phyloP scores from a whole-genome alignment of 2,888 invertebrate species.

The Pyrrhia umbra region DNA sequence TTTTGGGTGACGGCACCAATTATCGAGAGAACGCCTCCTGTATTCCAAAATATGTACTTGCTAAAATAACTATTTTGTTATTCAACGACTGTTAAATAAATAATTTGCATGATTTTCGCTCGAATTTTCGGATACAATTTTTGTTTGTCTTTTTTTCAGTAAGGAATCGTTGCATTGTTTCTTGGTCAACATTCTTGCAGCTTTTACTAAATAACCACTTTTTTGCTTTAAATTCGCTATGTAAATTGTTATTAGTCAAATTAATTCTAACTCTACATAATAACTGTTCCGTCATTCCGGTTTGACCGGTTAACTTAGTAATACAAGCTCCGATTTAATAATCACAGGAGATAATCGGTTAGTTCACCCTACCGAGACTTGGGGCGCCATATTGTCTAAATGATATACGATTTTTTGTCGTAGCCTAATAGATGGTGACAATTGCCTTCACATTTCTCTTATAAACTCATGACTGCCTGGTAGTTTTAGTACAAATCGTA shows the following conservation, averaged over 20 bases:
- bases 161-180: no score
- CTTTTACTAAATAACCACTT: not conserved
- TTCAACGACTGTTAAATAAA: not conserved
- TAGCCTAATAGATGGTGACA: constrained; percentile 41
- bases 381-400: constrained; percentile 86
- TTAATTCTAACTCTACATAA: not conserved
- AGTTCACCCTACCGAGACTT: constrained; percentile 64
- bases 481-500: constrained; percentile 50
- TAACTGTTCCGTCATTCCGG: constrained; percentile 1
- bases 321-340: constrained; percentile 2
- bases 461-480: constrained; percentile 62
- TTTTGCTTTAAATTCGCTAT: not conserved
- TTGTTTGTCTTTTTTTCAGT: no score
- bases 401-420: constrained; percentile 71
- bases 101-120: not conserved
- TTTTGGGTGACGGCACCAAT: constrained; percentile 70
- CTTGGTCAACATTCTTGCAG: no score
- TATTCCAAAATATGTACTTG: not conserved
- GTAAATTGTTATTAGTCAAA: not conserved
- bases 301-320: constrained; percentile 4
- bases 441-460: constrained; percentile 56
- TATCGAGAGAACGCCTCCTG: constrained; percentile 10
- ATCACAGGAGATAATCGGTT: constrained; percentile 25
- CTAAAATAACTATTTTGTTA: not conserved
- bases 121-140: no score